Evolutionary conservation across 2,797 vertebrate species (phyloP), one percentile per base, ranked within the genome.

Genomic region (Halcyon smyrnensis): DNA sequence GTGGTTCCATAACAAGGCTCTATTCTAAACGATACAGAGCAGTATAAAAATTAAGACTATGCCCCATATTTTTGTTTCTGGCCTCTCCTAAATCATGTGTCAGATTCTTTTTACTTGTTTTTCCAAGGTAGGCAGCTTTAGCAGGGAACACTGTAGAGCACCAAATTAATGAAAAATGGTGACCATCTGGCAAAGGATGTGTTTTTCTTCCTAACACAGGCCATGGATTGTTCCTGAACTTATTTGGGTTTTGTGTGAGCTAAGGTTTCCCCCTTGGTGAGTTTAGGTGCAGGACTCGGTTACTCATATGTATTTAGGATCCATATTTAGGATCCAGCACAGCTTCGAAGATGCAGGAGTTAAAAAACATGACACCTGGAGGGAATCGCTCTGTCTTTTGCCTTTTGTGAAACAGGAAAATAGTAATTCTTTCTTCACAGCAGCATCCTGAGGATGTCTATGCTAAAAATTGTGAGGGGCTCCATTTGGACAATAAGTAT

Each of bases 111-210:
- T 57, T 17, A 67, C 7, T 75, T 64, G 23, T 37, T 80, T 70
- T 53, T 90, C 56, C 46, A 14, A 63, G 10, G 19, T 16, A 15
- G 53, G 25, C 23, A 8, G 59, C 54, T 69, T 62, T 65, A 92
- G 50, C 25, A 53, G 25, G 45, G 48, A 60, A 56, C 8, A 5
- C 51, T 0, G 0, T 64, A 9, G 36, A 71, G 65, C 14, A 10
- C 32, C 16, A 36, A 59, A 60, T 84, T 80, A 0, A 7, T 63
- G 57, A 76, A 67, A 82, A 87, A 37, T 6, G 54, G 16, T 27
- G 43, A 59, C 76, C 11, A 4, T 48, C 70, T 70, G n/a, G 46
- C 28, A 87, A 27, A 37, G 19, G 60, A 15, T 43, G 7, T 34
- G 17, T 12, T 92, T 90, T 69, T 43, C 28, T 83, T 48, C 30